Evolutionary conservation across 2,888 invertebrate genomes (phyloP), one percentile per base, ranked within the genome.

Genomic region (Nesidiocoris tenuis): DNA sequence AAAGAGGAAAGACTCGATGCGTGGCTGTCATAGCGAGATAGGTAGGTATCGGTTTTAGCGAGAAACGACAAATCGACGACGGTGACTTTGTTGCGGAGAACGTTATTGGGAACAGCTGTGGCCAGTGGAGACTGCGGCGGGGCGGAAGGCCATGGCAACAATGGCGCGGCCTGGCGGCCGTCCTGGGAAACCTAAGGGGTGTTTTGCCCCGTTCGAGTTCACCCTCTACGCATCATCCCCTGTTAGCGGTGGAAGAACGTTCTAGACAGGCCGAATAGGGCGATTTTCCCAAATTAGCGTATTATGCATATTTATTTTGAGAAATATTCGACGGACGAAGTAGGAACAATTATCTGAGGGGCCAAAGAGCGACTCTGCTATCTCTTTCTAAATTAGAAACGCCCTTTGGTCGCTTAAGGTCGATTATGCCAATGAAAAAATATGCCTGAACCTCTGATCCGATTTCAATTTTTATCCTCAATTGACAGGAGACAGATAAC

Each of bases 21-120:
- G 65, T 17, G 18, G 59, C 3, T 59, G 59, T 9, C 59, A 59
- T 59, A 17, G 59, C 59, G 17, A 3, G 59, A 9, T 59, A 12
- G 54, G 54, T 54, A n/a, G n/a, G 39, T 39, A 39, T 12, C 39
- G 39, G n/a, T 39, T 59, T 59, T 59, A 9, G 3, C 39, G 39
- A 39, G 39, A 3, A 39, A 39, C 39, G 39, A 39, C 5, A 12
- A 39, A 39, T 7, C 39, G 39, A 39, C 39, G 64, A 25, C 25
- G 72, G 25, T 74, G 74, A 74, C 64, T 25, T 63, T 64, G 63
- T 17, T 54, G 23, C 56, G 74, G 63, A 24, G 74, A 66, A 75
- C 66, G 74, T 75, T 75, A 66, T 75, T 17, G 57, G 66, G 74
- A 75, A 72, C 72, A 72, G 72, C 72, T 72, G 72, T 72, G 39